A percentile compares a stretch with the other conserved stretches of the same genome.
phyloP scores from a whole-genome alignment of 2,888 invertebrate genomes.

The Microctonus brassicae region DNA sequence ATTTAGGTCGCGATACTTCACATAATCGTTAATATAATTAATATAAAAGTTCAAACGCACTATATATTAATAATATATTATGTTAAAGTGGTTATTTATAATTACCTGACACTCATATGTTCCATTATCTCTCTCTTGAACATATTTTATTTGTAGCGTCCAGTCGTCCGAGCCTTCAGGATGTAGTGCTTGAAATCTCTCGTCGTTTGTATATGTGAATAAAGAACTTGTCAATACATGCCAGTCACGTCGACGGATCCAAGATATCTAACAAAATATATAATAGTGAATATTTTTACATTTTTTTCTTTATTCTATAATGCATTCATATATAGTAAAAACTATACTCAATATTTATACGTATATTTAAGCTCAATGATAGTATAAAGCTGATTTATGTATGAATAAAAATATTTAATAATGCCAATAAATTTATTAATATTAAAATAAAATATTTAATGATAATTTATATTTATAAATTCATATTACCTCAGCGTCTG shows the following conservation, averaged over 20 bases:
- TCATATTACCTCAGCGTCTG: conserved; percentile 67
- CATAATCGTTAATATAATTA: background rate
- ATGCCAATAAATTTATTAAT: background rate
- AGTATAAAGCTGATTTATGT: background rate
- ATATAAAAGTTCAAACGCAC: background rate
- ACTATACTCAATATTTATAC: background rate
- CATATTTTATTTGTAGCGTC: conserved; percentile 95
- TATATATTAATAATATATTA: background rate
- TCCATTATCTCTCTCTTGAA: conserved; percentile 92
- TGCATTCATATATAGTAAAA: background rate
- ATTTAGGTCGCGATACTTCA: background rate
- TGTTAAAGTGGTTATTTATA: conserved; percentile 28
- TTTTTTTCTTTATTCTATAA: too few species aligned
- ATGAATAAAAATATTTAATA: background rate
- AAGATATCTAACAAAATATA: conserved; percentile 80
- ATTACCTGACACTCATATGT: conserved; percentile 93
- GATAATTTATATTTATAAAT: conserved; percentile 8
- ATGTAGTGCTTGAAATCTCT: conserved; percentile 84
- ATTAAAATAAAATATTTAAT: background rate
- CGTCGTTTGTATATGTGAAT: conserved; percentile 92
- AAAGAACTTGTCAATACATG: conserved; percentile 93
- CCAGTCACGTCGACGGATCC: conserved; percentile 93
- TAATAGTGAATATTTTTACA: background rate
- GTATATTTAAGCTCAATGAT: background rate
- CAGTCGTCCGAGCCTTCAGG: conserved; percentile 92